These are phyloP conservation scores for Coregonus sp. DNA, from an alignment of 2,797 vertebrate species.

Conservation along the genomic window DNA sequence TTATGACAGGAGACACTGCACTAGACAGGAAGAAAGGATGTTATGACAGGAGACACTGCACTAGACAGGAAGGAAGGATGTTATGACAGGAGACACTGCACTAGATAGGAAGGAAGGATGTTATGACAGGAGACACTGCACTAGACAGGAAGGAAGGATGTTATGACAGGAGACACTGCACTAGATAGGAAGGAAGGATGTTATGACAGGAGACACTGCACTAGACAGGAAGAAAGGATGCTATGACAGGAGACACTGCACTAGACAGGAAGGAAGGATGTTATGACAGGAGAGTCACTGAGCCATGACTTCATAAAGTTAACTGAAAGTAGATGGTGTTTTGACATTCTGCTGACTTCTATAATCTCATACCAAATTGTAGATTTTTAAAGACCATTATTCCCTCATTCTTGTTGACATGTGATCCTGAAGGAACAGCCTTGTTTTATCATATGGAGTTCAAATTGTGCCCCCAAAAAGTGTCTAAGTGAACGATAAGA, in stretches of 20 bases:
- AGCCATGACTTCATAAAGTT: constrained; percentile 10
- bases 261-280: background rate
- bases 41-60: too few relatives aligned
- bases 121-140: too few relatives aligned
- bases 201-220: too few relatives aligned
- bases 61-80: too few relatives aligned
- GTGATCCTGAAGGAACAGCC: background rate
- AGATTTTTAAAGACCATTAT: background rate
- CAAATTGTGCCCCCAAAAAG: background rate
- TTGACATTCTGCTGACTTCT: constrained; percentile 1
- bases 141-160: too few relatives aligned
- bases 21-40: too few relatives aligned
- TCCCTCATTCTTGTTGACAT: background rate
- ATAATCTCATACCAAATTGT: background rate
- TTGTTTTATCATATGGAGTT: background rate
- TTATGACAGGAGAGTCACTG: constrained; percentile 7
- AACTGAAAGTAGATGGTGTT: background rate
- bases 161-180: too few relatives aligned
- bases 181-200: too few relatives aligned
- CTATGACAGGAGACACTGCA: background rate
- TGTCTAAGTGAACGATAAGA: background rate
- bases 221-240: too few relatives aligned
- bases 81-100: too few relatives aligned
- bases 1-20: too few relatives aligned
- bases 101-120: too few relatives aligned